Evolutionary conservation across 1,140 invertebrate species (phyloP).

Genomic region (Euwallacea similis): DNA sequence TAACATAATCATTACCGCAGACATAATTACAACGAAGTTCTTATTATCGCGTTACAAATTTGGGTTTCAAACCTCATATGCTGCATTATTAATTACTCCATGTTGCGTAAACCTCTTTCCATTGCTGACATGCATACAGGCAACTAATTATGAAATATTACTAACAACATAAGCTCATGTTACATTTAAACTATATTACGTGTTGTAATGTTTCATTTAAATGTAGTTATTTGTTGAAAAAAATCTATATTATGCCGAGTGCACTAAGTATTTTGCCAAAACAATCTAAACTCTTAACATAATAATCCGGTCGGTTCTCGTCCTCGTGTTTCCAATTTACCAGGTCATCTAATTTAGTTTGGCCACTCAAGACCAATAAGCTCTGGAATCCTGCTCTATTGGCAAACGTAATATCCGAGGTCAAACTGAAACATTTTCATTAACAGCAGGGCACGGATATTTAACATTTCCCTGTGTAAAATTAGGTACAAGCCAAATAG

Average conservation of each 20-base stretch:
- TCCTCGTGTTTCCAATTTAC: conserved; percentile 26
- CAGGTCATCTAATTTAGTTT: conserved; percentile 33
- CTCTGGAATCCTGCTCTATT: conserved; percentile 29
- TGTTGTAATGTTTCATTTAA: background rate
- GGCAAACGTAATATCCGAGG: conserved; percentile 31
- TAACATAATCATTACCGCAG: too few relatives aligned
- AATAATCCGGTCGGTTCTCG: conserved; percentile 30
- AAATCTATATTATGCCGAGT: background rate
- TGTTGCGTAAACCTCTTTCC: too few relatives aligned
- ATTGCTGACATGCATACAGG: too few relatives aligned
- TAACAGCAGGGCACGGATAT: background rate
- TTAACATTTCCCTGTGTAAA: too few relatives aligned
- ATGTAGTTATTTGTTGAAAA: background rate
- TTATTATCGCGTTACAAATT: too few relatives aligned
- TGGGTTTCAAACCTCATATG: too few relatives aligned
- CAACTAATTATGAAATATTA: too few relatives aligned
- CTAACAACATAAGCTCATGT: too few relatives aligned
- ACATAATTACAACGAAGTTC: too few relatives aligned
- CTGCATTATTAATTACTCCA: too few relatives aligned
- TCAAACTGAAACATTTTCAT: conserved; percentile 23
- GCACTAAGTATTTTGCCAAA: conserved; percentile 12
- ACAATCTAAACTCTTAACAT: conserved; percentile 25
- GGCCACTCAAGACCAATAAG: conserved; percentile 27
- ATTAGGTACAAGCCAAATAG: conserved; percentile 1
- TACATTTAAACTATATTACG: too few relatives aligned